A percentile compares a stretch with the other conserved stretches of the same genome.
Evolutionary conservation across 2,888 invertebrate species (phyloP).

Genomic region (Acrocera orbiculus): DNA sequence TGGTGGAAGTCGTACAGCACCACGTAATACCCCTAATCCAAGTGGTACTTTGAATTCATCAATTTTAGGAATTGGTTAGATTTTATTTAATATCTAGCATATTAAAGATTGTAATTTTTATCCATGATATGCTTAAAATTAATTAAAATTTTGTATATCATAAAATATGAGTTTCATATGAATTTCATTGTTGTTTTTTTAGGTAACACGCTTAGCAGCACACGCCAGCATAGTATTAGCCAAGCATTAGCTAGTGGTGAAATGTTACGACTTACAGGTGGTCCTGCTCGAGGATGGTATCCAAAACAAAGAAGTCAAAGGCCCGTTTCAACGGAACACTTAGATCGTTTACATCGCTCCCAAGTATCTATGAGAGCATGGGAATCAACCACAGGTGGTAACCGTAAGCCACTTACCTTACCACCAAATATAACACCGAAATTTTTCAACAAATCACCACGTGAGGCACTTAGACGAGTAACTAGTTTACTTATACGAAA

Average conservation of each 20-base stretch:
- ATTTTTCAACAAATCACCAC: slow-evolving; percentile 75
- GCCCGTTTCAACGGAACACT: slow-evolving; percentile 70
- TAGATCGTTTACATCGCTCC: slow-evolving; percentile 44
- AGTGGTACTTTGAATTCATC: slow-evolving; percentile 31
- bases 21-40: slow-evolving; percentile 32
- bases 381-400: slow-evolving; percentile 34
- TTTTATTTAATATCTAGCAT: too few relatives aligned
- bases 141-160: background rate
- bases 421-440: slow-evolving; percentile 78
- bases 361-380: slow-evolving; percentile 35
- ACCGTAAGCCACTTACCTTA: slow-evolving; percentile 64
- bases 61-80: slow-evolving; percentile 25
- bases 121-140: too few relatives aligned
- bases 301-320: slow-evolving; percentile 52
- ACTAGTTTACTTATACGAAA: slow-evolving; percentile 76
- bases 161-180: background rate
- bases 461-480: slow-evolving; percentile 71
- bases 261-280: slow-evolving; percentile 57
- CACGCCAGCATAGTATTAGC: slow-evolving; percentile 35
- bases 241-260: slow-evolving; percentile 53
- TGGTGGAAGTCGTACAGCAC: slow-evolving; percentile 37
- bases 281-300: slow-evolving; percentile 73
- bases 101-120: too few relatives aligned
- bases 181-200: slow-evolving; percentile 22
- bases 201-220: slow-evolving; percentile 36